Conservation (phyloP, 2,888 invertebrate species). For the Polydrusus pterygomalis region DNA sequence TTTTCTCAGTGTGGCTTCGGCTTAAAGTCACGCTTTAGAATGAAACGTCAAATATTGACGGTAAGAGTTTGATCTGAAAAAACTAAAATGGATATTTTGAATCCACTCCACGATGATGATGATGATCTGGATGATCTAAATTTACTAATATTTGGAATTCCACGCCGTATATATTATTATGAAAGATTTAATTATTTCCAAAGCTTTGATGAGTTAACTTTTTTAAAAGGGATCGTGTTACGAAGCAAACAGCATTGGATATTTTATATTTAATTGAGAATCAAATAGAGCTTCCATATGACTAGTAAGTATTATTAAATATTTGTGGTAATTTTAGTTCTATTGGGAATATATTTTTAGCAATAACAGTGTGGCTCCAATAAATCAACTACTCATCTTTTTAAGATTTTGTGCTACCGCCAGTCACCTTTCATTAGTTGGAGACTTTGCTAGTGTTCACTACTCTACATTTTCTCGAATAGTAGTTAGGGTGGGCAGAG, state of each 20-base stretch:
- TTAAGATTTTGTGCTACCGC: neutral
- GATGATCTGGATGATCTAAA: neutral
- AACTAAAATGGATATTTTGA: neutral
- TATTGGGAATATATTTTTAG: neutral
- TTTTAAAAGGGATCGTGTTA: neutral
- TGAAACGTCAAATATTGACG: neutral
- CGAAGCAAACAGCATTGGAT: neutral
- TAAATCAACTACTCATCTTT: neutral
- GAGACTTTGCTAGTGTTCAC: neutral
- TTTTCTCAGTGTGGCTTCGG: no score
- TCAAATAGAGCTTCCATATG: neutral
- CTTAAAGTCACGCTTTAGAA: neutral
- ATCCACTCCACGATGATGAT: neutral
- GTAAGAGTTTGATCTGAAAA: neutral
- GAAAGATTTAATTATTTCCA: neutral
- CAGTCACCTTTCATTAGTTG: neutral
- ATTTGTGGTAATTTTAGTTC: neutral
- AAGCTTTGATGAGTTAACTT: neutral
- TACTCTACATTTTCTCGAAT: neutral
- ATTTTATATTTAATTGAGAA: neutral
- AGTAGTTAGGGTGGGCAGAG: neutral
- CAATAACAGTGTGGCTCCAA: constrained; percentile 1
- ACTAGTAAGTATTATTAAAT: neutral
- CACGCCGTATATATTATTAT: neutral
- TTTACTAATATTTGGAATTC: neutral